phyloP scores from a whole-genome alignment of 2,888 invertebrate genomes.

The Pinctada fucata region DNA sequence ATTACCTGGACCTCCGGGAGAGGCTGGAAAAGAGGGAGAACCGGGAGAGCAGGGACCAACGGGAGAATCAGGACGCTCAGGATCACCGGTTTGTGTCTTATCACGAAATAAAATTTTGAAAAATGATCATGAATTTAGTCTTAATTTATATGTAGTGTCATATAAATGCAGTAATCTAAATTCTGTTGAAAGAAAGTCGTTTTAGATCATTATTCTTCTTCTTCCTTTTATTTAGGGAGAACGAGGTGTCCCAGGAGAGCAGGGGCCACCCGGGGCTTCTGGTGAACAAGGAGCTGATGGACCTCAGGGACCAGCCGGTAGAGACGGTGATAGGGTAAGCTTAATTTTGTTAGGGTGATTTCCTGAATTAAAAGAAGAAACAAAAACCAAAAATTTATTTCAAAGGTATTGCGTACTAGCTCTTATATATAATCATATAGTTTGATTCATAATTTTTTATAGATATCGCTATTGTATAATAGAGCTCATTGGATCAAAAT shows the following conservation, averaged over 20 bases:
- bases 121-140: not conserved
- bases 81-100: conserved; percentile 43
- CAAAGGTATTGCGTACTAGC: not conserved
- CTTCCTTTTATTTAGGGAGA: conserved; percentile 56
- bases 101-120: not conserved
- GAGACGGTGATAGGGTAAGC: conserved; percentile 62
- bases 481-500: no score
- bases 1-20: conserved; percentile 79
- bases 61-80: conserved; percentile 44
- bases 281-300: conserved; percentile 62
- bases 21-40: conserved; percentile 55
- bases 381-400: no score
- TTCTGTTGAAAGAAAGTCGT: no score
- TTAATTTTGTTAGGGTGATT: not conserved
- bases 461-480: no score
- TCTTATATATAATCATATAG: no score
- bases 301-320: conserved; percentile 57
- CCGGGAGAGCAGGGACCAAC: conserved; percentile 44
- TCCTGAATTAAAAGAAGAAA: not conserved
- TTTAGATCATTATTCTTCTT: no score
- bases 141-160: not conserved
- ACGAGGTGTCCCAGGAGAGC: conserved; percentile 65
- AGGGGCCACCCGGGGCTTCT: conserved; percentile 60
- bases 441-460: no score
- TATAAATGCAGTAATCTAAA: not conserved